Base-by-base conservation (phyloP, 2,113 vertebrate genomes). In the Lucifuga dentata region DNA sequence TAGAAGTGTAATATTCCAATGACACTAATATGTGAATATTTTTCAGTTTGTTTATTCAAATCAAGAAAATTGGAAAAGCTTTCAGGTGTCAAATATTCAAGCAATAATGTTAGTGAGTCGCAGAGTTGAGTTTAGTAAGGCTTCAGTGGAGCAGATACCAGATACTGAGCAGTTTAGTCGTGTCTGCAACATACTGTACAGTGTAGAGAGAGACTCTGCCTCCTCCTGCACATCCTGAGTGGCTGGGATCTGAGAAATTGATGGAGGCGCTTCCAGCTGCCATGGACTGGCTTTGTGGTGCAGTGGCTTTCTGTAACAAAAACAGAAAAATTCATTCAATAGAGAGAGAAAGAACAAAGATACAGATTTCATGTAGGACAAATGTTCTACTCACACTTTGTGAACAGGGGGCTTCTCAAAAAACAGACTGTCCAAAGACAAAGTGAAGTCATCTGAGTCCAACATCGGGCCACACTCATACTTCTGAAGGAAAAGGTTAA, bases 141-240 rank as follows among this genome's bases (percentile, higher is more conserved):
- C 20, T 64, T 69, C 24, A 71, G 56, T 43, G 35, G 45, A 41
- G 38, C 43, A 56, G 21, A 82, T 48, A 75, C 68, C 43, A 56
- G 21, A 82, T 48, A 75, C 68, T 36, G 56, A 74, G 52, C 26
- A 58, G 44, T 75, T 74, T 63, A 69, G 45, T 62, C 60, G 68
- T 76, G 45, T 75, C 41, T 66, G 26, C 15, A 70, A 87, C 91
- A 91, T 94, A 97, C 95, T 91, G 83, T 81, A 77, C 12, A 71
- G 51, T 5, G 56, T 43, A 57, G 76, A 68, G 63, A 53, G 43
- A 72, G 72, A 75, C 86, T 93, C 90, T 81, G 94, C 84, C 71
- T 95, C 94, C 63, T 88, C 87, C 76, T 96, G 94, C 75, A 97
- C 90, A 9, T 93, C 85, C 33, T 95, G 95, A 81, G 91, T 91